These are phyloP conservation scores for Rhabdomys dilectus DNA, from an alignment of 2,113 vertebrate genomes.

Conservation along the genomic window DNA sequence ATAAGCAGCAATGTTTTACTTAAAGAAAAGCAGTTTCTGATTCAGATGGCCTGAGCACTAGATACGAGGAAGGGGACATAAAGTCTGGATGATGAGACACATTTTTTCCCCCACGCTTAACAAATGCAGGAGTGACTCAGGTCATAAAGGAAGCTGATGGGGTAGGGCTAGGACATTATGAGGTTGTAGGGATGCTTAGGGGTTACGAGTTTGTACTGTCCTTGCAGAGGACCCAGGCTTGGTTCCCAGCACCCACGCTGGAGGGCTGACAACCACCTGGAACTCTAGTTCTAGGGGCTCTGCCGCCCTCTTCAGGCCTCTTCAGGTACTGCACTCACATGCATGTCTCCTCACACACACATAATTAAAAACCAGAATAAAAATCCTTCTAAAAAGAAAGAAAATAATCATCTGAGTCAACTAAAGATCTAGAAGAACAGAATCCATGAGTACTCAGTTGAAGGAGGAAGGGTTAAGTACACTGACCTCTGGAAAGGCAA, in stretches of 20 bases:
- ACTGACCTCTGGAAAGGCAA: neutral
- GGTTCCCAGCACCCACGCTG: neutral
- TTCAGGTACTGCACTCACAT: neutral
- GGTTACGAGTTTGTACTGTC: neutral
- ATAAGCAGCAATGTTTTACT: neutral
- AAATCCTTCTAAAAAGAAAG: neutral
- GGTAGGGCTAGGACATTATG: neutral
- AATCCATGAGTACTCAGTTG: neutral
- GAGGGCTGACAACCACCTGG: neutral
- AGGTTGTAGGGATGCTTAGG: neutral
- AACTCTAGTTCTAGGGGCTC: no score
- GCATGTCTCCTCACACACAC: neutral
- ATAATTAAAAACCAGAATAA: neutral
- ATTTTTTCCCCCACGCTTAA: conserved; percentile 1
- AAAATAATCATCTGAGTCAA: neutral
- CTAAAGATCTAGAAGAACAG: neutral
- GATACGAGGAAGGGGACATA: neutral
- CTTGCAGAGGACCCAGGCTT: neutral
- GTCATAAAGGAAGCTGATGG: neutral
- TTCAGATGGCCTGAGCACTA: neutral
- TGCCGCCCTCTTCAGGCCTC: neutral
- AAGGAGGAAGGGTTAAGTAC: neutral
- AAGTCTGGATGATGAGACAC: neutral
- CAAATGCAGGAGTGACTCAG: neutral
- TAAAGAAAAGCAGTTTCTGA: neutral